Conservation (phyloP, 1,140 invertebrate species). For the Drosophila athabasca region DNA sequence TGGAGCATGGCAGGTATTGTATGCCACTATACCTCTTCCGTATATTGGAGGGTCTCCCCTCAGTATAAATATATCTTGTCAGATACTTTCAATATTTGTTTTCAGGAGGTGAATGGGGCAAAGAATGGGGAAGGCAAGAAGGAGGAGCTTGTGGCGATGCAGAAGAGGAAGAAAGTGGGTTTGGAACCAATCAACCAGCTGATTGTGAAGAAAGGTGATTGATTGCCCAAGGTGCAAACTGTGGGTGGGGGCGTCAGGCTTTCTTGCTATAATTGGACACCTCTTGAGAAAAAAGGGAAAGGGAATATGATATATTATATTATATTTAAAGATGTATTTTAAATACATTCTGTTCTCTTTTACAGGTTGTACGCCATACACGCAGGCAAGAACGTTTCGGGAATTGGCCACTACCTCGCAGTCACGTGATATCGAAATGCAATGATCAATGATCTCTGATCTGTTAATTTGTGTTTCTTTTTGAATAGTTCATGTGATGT, state of each 20-base stretch:
- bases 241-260: too few species aligned
- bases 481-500: conserved; percentile 82
- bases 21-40: too few species aligned
- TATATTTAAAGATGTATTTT: too few species aligned
- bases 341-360: not conserved
- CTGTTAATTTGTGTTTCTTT: conserved; percentile 23
- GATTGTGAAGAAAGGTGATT: conserved; percentile 43
- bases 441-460: too few species aligned
- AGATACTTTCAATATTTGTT: conserved; percentile 54
- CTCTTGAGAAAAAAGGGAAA: too few species aligned
- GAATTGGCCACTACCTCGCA: conserved; percentile 83
- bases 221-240: conserved; percentile 15
- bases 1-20: too few species aligned
- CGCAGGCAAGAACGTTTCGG: conserved; percentile 46
- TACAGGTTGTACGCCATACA: too few species aligned
- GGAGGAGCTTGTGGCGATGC: not conserved
- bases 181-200: conserved; percentile 24
- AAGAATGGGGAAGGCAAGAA: too few species aligned
- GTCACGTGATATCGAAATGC: conserved; percentile 71
- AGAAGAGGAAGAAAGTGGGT: not conserved
- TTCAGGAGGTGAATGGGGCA: conserved; percentile 21
- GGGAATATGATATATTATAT: too few species aligned
- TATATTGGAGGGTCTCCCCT: too few species aligned
- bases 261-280: too few species aligned
- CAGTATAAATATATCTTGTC: not conserved